These are phyloP conservation scores for Spodoptera litura DNA, from an alignment of 1,140 invertebrate species.

Conservation along the genomic window DNA sequence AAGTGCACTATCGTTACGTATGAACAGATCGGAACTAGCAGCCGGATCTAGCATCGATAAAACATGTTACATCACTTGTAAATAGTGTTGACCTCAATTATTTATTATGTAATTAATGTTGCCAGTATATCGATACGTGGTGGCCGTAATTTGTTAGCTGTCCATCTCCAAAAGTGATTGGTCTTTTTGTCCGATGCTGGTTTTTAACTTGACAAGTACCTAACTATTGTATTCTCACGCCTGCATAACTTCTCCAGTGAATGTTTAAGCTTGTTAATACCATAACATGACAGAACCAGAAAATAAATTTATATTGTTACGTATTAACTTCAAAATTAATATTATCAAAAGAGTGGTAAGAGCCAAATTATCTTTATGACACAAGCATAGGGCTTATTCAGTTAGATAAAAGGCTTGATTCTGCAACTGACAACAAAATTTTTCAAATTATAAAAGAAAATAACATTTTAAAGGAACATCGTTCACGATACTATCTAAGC, in stretches of 20 bases:
- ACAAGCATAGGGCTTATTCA: too few species aligned
- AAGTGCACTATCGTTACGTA: slow-evolving; percentile 45
- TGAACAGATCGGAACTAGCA: slow-evolving; percentile 47
- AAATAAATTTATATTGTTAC: too few species aligned
- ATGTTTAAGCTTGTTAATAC: not conserved
- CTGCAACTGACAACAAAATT: too few species aligned
- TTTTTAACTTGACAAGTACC: slow-evolving; percentile 3
- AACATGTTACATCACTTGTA: slow-evolving; percentile 54
- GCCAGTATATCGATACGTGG: slow-evolving; percentile 35
- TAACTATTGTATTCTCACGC: not conserved
- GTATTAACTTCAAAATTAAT: too few species aligned
- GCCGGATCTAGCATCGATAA: slow-evolving; percentile 53
- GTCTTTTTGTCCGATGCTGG: slow-evolving; percentile 14
- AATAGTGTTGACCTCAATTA: slow-evolving; percentile 52
- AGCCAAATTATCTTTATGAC: too few species aligned
- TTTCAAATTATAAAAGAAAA: too few species aligned
- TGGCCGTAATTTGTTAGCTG: slow-evolving; percentile 22
- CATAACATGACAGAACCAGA: too few species aligned
- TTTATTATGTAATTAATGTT: slow-evolving; percentile 51
- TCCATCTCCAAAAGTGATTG: slow-evolving; percentile 23
- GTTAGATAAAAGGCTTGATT: too few species aligned
- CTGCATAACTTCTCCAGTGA: not conserved
- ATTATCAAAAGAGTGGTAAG: too few species aligned
- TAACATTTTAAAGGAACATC: too few species aligned
- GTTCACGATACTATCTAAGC: too few species aligned